These are phyloP conservation scores for Lota lota DNA, from an alignment of 2,113 vertebrate species.

Conservation along the genomic window DNA sequence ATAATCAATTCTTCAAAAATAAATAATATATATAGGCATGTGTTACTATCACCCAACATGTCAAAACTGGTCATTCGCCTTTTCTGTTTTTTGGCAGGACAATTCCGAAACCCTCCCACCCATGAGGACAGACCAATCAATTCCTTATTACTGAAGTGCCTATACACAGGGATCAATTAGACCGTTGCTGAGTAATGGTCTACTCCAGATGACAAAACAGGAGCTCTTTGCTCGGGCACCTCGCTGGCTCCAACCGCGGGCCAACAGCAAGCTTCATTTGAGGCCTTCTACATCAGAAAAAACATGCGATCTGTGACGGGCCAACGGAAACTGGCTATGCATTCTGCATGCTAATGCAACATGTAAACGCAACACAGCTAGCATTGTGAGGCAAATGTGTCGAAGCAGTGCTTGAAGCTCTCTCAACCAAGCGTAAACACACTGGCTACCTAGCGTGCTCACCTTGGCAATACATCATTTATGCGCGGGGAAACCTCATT, in stretches of 20 bases:
- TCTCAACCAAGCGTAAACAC: background rate
- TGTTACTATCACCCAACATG: constrained; percentile 39
- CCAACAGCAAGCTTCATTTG: background rate
- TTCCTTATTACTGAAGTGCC: constrained; percentile 68
- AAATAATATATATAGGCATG: constrained; percentile 12
- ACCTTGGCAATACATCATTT: background rate
- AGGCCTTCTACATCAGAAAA: background rate
- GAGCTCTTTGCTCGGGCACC: background rate
- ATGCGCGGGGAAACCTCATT: background rate
- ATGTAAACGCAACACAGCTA: background rate
- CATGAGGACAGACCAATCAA: constrained; percentile 67
- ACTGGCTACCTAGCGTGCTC: background rate
- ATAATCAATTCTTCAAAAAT: too few relatives aligned
- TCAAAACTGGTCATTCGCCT: constrained; percentile 43
- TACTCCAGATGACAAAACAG: constrained; percentile 43
- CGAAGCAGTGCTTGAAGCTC: background rate
- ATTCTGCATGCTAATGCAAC: background rate
- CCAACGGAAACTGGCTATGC: background rate
- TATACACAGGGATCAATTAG: constrained; percentile 66
- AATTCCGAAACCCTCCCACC: constrained; percentile 47
- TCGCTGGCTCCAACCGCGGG: background rate
- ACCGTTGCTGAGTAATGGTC: constrained; percentile 68
- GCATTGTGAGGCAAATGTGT: background rate
- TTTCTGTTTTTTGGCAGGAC: constrained; percentile 40
- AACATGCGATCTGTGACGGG: background rate